A percentile compares a stretch with the other conserved stretches of the same genome.
Evolutionary conservation across 2,888 invertebrate genomes (phyloP).

Genomic region (Coecobrya sp.): DNA sequence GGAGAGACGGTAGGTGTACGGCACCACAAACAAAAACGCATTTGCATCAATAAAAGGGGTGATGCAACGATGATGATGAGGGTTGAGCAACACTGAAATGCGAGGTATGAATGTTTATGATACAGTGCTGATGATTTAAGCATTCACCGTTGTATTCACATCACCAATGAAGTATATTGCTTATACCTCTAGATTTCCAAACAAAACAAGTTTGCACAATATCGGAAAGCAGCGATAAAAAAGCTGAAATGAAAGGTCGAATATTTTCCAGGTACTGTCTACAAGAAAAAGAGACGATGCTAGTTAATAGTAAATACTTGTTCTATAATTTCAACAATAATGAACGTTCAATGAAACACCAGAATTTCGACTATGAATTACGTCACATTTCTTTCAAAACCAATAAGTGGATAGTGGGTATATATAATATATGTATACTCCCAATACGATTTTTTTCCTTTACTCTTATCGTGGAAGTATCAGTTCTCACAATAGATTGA

Average conservation of each 20-base stretch:
- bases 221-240: conserved; percentile 1
- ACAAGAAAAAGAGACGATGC: background rate
- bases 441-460: too few species aligned
- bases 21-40: background rate
- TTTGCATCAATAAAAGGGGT: conserved; percentile 8
- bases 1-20: background rate
- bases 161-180: too few species aligned
- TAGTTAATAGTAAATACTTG: background rate
- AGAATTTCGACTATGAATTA: background rate
- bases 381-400: too few species aligned
- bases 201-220: conserved; percentile 1
- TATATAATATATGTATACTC: too few species aligned
- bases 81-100: background rate
- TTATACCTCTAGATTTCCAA: background rate
- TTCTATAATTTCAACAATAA: background rate
- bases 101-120: conserved; percentile 2
- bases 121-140: too few species aligned
- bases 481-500: too few species aligned
- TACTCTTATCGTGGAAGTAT: too few species aligned
- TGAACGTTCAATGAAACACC: background rate
- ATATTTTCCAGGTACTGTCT: conserved; percentile 13
- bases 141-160: too few species aligned
- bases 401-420: too few species aligned
- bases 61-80: background rate
- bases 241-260: background rate